Percentiles rank a stretch among this genome's conserved stretches.
phyloP scores from a whole-genome alignment of 1,140 invertebrate species.

The Paralvinella palmiformis region DNA sequence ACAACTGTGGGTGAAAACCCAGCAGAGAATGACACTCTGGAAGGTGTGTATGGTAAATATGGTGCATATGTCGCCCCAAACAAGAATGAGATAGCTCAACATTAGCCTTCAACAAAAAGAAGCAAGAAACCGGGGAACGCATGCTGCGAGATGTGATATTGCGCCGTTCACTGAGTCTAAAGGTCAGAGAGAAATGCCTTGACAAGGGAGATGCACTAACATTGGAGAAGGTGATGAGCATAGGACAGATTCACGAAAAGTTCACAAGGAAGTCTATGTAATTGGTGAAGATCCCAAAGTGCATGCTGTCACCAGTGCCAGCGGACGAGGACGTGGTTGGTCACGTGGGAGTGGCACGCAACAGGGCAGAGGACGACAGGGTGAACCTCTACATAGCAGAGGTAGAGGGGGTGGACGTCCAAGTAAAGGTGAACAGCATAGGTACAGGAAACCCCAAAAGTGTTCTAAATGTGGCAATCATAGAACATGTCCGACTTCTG shows the following conservation, averaged over 20 bases:
- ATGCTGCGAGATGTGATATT: slow-evolving; percentile 8
- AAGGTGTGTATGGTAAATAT: slow-evolving; percentile 16
- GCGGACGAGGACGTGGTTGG: no score
- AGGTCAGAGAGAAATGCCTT: no score
- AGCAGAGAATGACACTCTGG: slow-evolving; percentile 17
- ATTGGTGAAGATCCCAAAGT: slow-evolving; percentile 2
- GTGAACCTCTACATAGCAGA: no score
- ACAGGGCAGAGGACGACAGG: no score
- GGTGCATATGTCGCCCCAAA: slow-evolving; percentile 9
- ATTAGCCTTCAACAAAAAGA: background rate
- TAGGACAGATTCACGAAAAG: slow-evolving; percentile 5
- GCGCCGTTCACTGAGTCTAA: background rate
- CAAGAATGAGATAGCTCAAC: slow-evolving; percentile 1
- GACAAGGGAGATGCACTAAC: slow-evolving; percentile 4
- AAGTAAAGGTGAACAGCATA: no score
- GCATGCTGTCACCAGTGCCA: background rate
- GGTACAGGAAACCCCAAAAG: no score
- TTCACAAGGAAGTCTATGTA: background rate
- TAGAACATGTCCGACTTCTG: no score
- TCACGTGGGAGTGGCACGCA: no score
- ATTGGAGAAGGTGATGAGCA: background rate
- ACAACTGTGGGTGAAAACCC: slow-evolving; percentile 8
- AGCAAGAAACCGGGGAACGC: slow-evolving; percentile 6
- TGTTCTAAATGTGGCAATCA: no score
- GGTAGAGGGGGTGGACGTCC: no score